Percentiles rank a stretch among this genome's conserved stretches.
Evolutionary conservation across 2,113 vertebrate genomes (phyloP).

Genomic region (Noturus placidus): DNA sequence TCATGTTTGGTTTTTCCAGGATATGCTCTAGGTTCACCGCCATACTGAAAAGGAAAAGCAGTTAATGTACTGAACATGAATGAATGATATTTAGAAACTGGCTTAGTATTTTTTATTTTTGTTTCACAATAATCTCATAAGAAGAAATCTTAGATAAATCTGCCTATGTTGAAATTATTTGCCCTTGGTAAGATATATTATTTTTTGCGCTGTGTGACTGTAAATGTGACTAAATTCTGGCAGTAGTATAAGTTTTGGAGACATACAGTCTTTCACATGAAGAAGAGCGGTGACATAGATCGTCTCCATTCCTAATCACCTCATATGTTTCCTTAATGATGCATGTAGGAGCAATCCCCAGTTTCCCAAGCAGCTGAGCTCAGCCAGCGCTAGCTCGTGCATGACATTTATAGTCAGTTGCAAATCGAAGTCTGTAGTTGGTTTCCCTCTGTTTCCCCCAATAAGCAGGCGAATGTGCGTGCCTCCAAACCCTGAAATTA

Average conservation of each 20-base stretch:
- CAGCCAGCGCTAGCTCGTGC: constrained; percentile 40
- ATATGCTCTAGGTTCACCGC: not conserved
- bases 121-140: not conserved
- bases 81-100: not conserved
- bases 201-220: not conserved
- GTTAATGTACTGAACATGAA: not conserved
- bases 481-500: constrained; percentile 54
- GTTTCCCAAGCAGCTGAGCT: constrained; percentile 22
- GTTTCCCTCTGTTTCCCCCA: constrained; percentile 47
- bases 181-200: not conserved
- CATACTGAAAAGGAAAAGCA: not conserved
- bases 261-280: constrained; percentile 18
- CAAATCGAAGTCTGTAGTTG: constrained; percentile 50
- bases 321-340: constrained; percentile 55
- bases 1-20: not conserved
- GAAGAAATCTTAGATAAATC: not conserved
- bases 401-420: constrained; percentile 57
- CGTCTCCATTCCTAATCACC: constrained; percentile 51
- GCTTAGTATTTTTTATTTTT: not conserved
- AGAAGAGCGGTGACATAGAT: constrained; percentile 28
- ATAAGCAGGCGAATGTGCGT: constrained; percentile 39
- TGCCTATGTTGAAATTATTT: not conserved
- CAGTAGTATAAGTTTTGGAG: constrained; percentile 22
- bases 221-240: constrained; percentile 7
- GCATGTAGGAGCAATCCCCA: constrained; percentile 39